These are phyloP conservation scores for Lycophotia porphyrea DNA, from an alignment of 2,888 invertebrate genomes.

Conservation along the genomic window DNA sequence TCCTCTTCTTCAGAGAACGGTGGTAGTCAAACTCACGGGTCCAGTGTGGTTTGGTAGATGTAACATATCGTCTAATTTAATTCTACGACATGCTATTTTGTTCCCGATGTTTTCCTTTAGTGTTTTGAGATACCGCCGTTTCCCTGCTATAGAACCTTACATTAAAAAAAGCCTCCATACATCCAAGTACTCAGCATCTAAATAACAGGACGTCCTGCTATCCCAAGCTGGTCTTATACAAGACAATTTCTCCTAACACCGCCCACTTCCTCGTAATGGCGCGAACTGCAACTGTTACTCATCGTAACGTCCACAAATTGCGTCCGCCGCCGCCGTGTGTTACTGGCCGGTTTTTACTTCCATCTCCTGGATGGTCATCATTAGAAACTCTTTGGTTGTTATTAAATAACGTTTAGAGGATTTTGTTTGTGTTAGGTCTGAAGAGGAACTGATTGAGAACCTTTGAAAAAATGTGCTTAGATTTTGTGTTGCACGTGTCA, in stretches of 20 bases:
- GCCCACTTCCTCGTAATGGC: constrained; percentile 58
- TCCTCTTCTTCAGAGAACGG: neutral
- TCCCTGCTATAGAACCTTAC: neutral
- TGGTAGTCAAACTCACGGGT: neutral
- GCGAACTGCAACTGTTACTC: constrained; percentile 34
- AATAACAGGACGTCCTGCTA: constrained; percentile 60
- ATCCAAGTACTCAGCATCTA: neutral
- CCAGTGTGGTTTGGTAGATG: neutral
- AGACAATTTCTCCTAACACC: constrained; percentile 54
- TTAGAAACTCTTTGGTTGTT: constrained; percentile 54
- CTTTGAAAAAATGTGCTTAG: neutral
- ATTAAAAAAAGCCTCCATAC: constrained; percentile 15
- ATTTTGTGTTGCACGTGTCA: neutral
- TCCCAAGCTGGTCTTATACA: constrained; percentile 38
- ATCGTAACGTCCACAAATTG: constrained; percentile 50
- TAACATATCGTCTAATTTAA: neutral
- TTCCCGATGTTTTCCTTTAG: neutral
- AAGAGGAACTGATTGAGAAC: neutral
- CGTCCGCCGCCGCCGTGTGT: constrained; percentile 55
- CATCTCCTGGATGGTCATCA: constrained; percentile 41
- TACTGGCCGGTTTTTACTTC: constrained; percentile 36
- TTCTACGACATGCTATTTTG: neutral
- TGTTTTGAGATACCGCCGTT: neutral
- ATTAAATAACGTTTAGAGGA: constrained; percentile 40
- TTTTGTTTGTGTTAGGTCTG: neutral